Evolutionary conservation across 2,113 vertebrate species (phyloP).

Genomic region (Halcyon malimbica): DNA sequence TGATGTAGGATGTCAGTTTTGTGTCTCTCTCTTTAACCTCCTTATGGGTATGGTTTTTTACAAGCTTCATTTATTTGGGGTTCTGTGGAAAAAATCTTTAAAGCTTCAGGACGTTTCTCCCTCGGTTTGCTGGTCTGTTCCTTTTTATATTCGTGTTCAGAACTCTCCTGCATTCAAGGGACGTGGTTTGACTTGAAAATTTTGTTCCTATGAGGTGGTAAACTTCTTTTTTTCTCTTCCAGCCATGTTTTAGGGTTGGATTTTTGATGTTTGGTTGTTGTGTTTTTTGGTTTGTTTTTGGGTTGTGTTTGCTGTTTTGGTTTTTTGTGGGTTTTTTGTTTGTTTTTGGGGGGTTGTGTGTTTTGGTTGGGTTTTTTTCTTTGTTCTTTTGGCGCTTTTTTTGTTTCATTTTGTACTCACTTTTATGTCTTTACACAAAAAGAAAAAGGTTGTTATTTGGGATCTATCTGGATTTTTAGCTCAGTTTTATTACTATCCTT

Average conservation of each 20-base stretch:
- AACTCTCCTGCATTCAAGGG: background rate
- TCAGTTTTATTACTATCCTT: background rate
- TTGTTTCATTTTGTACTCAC: no score
- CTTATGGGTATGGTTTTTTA: background rate
- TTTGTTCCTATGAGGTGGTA: no score
- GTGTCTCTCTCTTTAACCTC: background rate
- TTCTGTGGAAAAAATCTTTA: background rate
- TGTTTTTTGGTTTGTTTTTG: no score
- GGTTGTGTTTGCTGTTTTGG: no score
- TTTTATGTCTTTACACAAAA: background rate
- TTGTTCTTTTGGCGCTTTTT: no score
- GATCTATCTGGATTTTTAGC: fast-evolving
- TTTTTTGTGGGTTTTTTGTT: no score
- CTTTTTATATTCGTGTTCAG: background rate
- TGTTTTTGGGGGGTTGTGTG: no score
- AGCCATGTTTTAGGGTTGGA: no score
- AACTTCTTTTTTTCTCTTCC: no score
- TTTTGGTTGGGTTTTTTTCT: no score
- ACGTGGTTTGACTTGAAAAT: background rate
- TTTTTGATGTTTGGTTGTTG: background rate
- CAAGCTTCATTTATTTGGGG: background rate
- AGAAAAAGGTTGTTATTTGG: background rate
- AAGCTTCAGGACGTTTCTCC: background rate
- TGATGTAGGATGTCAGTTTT: background rate
- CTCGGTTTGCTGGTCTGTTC: background rate